phyloP scores from a whole-genome alignment of 2,113 vertebrate genomes.

The Sinocyclocheilus maitianheensis region DNA sequence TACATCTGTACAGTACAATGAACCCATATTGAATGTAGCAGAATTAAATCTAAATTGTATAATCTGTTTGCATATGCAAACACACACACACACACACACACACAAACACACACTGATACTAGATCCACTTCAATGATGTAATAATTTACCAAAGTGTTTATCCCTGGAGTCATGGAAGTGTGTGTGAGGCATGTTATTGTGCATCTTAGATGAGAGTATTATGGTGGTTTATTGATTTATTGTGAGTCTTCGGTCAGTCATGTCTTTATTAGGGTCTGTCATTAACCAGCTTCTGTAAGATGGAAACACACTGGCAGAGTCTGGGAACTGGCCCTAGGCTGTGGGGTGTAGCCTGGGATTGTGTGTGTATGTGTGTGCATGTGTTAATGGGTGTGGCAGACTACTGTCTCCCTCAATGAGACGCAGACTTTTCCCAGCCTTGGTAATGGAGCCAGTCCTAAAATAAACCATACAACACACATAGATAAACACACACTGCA shows the following conservation, averaged over 20 bases:
- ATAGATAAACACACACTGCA: conserved; percentile 35
- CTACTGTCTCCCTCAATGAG: conserved; percentile 42
- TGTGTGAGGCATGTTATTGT: neutral
- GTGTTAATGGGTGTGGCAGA: conserved; percentile 44
- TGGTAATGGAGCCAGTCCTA: conserved; percentile 43
- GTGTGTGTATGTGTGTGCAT: neutral
- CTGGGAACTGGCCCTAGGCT: conserved; percentile 41
- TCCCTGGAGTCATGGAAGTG: neutral
- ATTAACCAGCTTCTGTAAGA: conserved; percentile 23
- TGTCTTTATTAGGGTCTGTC: conserved; percentile 37
- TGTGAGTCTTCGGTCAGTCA: conserved; percentile 17
- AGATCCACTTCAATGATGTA: neutral
- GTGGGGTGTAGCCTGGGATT: conserved; percentile 42
- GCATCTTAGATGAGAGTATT: neutral
- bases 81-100: neutral
- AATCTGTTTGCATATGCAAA: neutral
- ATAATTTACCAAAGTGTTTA: neutral
- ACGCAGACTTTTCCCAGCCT: conserved; percentile 46
- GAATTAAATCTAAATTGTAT: neutral
- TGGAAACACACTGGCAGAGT: conserved; percentile 29
- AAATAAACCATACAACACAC: conserved; percentile 39
- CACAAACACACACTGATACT: neutral
- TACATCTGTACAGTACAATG: neutral
- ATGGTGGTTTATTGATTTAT: conserved; percentile 27
- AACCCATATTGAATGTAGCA: neutral